phyloP scores from a whole-genome alignment of 2,113 vertebrate genomes.

The Colius striatus region DNA sequence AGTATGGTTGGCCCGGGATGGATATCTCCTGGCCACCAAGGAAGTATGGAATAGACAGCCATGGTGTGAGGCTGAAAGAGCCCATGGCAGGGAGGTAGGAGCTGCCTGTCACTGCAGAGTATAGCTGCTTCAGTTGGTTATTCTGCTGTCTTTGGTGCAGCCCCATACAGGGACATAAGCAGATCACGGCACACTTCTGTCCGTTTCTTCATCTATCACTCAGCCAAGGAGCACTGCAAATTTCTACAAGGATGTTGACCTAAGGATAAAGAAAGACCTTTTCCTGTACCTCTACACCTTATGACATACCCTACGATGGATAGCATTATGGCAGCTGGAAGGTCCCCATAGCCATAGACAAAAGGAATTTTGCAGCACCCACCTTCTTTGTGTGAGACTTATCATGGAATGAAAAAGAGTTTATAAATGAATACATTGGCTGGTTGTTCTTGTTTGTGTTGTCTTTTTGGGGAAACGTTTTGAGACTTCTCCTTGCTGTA shows the following conservation, averaged over 20 bases:
- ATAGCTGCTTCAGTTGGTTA: neutral
- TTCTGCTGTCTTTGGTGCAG: neutral
- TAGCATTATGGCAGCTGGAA: neutral
- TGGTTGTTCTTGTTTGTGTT: neutral
- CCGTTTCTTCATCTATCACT: neutral
- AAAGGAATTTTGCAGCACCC: neutral
- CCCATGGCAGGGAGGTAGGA: neutral
- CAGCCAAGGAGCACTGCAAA: neutral
- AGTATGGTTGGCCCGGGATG: neutral
- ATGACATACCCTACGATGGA: neutral
- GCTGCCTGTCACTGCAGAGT: neutral
- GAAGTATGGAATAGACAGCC: neutral
- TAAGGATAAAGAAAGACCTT: neutral
- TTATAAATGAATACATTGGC: neutral
- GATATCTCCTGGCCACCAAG: neutral
- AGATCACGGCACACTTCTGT: neutral
- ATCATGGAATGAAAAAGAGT: neutral
- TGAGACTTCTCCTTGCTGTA: neutral
- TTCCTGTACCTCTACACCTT: neutral
- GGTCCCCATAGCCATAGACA: neutral
- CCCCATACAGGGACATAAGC: neutral
- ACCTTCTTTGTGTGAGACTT: neutral
- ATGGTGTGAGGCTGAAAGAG: neutral
- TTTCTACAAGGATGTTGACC: neutral
- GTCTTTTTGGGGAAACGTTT: neutral